Conservation (phyloP, 2,113 vertebrate species). For the Alces alces region DNA sequence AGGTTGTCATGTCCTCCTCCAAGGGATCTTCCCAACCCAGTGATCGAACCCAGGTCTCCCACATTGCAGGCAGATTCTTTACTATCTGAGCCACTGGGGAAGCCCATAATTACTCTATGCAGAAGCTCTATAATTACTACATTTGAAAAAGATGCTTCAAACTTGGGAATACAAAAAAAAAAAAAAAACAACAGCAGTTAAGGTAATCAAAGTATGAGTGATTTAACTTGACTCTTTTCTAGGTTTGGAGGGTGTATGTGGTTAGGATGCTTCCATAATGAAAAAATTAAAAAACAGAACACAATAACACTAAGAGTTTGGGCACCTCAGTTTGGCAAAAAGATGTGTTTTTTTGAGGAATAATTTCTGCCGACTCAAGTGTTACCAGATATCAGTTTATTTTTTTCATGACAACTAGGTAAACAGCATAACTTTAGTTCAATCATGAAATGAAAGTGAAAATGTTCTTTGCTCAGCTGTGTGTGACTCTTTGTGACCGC, state of each 20-base stretch:
- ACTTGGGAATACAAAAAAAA: background rate
- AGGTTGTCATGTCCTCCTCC: background rate
- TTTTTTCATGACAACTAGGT: background rate
- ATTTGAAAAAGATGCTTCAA: background rate
- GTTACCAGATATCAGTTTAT: background rate
- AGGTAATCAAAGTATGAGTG: background rate
- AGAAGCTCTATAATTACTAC: background rate
- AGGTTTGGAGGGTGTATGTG: background rate
- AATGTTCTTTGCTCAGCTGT: too few species aligned
- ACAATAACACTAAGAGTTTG: background rate
- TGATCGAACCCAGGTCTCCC: background rate
- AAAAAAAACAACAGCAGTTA: background rate
- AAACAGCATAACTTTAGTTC: background rate
- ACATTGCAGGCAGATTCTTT: background rate
- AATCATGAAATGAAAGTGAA: background rate
- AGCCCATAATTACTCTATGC: background rate
- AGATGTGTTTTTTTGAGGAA: background rate
- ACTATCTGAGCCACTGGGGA: background rate
- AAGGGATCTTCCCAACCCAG: background rate
- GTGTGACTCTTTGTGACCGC: too few species aligned
- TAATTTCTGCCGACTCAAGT: background rate
- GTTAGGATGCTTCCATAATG: background rate
- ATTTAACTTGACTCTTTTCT: background rate
- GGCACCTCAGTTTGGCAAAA: background rate
- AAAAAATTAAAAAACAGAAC: background rate